A percentile compares a stretch with the other conserved stretches of the same genome.
These are phyloP conservation scores for Stictocephala bisonia DNA, from an alignment of 2,888 invertebrate species.

Conservation along the genomic window DNA sequence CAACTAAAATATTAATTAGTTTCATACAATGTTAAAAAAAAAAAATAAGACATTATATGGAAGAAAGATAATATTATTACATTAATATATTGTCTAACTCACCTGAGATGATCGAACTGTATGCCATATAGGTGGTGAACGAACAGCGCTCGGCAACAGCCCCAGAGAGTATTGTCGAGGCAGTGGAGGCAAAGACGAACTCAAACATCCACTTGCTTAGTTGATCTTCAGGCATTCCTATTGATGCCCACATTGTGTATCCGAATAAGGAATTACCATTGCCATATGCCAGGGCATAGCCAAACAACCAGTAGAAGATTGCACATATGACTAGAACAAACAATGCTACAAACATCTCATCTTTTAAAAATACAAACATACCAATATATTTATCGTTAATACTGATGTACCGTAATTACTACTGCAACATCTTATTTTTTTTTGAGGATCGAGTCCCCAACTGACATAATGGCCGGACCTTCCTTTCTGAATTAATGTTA, in stretches of 20 bases:
- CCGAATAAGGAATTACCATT: slow-evolving; percentile 64
- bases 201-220: slow-evolving; percentile 67
- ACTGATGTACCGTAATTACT: no score
- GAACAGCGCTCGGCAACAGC: slow-evolving; percentile 69
- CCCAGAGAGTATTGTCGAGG: slow-evolving; percentile 69
- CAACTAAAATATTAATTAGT: no score
- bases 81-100: no score
- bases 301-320: slow-evolving; percentile 65
- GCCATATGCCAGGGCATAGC: slow-evolving; percentile 66
- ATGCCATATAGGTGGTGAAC: slow-evolving; percentile 67
- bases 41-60: no score
- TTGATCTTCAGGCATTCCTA: slow-evolving; percentile 52
- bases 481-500: no score
- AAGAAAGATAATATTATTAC: no score
- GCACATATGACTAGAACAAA: slow-evolving; percentile 61
- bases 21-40: no score
- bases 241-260: slow-evolving; percentile 57
- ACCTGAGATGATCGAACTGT: slow-evolving; percentile 68
- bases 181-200: slow-evolving; percentile 69
- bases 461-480: no score
- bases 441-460: no score
- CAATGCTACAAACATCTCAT: neutral
- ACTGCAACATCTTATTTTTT: no score
- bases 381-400: no score
- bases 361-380: no score